These are phyloP conservation scores for Aspidoscelis tigris DNA, from an alignment of 2,113 vertebrate genomes.

Conservation along the genomic window DNA sequence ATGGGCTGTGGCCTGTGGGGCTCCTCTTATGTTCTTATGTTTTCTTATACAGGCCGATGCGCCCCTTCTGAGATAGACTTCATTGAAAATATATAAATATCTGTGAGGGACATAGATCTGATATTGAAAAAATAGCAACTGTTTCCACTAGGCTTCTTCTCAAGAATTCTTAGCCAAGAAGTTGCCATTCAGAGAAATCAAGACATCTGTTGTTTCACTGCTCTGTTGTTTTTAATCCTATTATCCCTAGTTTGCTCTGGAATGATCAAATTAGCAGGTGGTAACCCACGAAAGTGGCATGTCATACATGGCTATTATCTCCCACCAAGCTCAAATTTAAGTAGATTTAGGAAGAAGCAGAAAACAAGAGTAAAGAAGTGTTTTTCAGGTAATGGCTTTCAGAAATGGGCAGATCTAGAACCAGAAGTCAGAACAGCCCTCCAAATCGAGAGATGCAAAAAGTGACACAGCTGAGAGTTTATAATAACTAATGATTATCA, in stretches of 20 bases:
- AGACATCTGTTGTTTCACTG: too few relatives aligned
- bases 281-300: not conserved
- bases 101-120: not conserved
- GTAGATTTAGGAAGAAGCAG: not conserved
- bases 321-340: not conserved
- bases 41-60: too few relatives aligned
- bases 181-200: not conserved
- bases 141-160: not conserved
- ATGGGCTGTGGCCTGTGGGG: too few relatives aligned
- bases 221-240: too few relatives aligned
- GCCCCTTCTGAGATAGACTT: not conserved
- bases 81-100: too few relatives aligned
- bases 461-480: not conserved
- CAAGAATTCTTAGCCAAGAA: not conserved
- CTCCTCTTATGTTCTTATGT: too few relatives aligned
- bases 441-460: too few relatives aligned
- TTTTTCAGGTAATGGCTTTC: not conserved
- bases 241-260: not conserved
- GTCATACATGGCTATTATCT: not conserved
- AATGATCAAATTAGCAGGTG: not conserved
- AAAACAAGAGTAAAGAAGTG: not conserved
- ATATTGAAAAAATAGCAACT: not conserved
- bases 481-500: not conserved
- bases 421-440: not conserved
- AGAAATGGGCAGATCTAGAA: not conserved